Conservation (phyloP, 64 coral and sea anemone species). For the Anthopleura sola region DNA sequence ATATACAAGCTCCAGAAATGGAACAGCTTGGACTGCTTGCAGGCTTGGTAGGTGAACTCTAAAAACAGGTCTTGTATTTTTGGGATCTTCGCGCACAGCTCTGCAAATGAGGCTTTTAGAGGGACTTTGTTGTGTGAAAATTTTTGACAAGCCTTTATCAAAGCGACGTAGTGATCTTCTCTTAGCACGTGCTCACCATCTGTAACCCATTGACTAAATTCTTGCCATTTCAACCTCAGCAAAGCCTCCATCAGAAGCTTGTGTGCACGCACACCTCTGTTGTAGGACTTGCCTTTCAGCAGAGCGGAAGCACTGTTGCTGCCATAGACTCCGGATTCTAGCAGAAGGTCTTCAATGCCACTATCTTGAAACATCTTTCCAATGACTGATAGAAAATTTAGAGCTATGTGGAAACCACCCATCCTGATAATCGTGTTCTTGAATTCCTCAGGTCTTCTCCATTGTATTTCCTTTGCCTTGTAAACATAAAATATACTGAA, state of each 20-base stretch:
- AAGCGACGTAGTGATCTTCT: background rate
- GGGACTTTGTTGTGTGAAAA: background rate
- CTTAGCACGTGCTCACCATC: background rate
- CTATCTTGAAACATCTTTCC: too few relatives aligned
- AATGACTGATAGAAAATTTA: too few relatives aligned
- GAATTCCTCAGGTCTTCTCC: too few relatives aligned
- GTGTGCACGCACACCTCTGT: conserved; percentile 26
- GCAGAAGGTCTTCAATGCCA: conserved; percentile 10
- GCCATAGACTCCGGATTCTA: conserved; percentile 32
- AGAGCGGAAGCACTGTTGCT: conserved; percentile 15
- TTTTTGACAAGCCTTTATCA: background rate
- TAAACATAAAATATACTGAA: too few relatives aligned
- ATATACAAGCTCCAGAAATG: conserved; percentile 28
- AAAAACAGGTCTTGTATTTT: background rate
- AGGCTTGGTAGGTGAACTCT: background rate
- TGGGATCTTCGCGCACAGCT: conserved; percentile 8
- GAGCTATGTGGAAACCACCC: too few relatives aligned
- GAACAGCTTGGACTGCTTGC: conserved; percentile 29
- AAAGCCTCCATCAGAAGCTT: conserved; percentile 13
- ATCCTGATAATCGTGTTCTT: too few relatives aligned
- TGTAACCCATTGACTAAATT: background rate
- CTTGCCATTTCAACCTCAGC: conserved; percentile 7
- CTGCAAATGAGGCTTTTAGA: background rate
- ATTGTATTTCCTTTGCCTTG: conserved; percentile 34
- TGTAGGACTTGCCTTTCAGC: conserved; percentile 32